These are phyloP conservation scores for Huso huso DNA, from an alignment of 2,797 vertebrate genomes.

Conservation along the genomic window DNA sequence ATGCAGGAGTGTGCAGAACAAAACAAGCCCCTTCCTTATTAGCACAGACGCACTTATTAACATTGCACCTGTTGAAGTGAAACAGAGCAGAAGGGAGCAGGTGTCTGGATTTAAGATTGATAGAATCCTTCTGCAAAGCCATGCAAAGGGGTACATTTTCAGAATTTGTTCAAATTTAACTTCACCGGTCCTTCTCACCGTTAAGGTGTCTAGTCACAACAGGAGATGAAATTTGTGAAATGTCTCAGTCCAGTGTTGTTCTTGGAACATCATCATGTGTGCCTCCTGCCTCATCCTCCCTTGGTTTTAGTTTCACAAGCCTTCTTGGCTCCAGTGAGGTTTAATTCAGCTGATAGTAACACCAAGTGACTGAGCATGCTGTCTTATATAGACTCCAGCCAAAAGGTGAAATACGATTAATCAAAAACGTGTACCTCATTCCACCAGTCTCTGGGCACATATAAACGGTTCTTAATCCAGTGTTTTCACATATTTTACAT, in stretches of 20 bases:
- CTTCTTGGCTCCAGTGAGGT: constrained; percentile 5
- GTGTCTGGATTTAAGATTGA: constrained; percentile 10
- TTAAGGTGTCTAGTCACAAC: constrained; percentile 13
- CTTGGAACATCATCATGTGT: constrained; percentile 16
- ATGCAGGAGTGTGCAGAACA: too few species aligned
- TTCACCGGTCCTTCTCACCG: background rate
- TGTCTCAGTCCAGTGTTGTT: constrained; percentile 26
- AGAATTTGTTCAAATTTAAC: background rate
- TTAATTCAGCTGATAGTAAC: constrained; percentile 5
- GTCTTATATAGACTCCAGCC: background rate
- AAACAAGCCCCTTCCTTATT: background rate
- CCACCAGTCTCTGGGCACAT: background rate
- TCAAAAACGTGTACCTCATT: background rate
- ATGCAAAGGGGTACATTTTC: background rate
- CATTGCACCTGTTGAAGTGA: constrained; percentile 19
- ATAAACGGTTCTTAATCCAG: background rate
- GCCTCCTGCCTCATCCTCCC: constrained; percentile 15
- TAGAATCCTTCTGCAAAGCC: constrained; percentile 4
- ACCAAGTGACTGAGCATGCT: background rate
- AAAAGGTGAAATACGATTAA: background rate
- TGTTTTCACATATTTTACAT: too few species aligned
- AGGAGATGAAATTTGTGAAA: constrained; percentile 12
- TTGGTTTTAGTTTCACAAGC: constrained; percentile 13
- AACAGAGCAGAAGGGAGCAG: constrained; percentile 14
- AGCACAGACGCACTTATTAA: constrained; percentile 11